phyloP scores from a whole-genome alignment of 1,140 invertebrate genomes.

The Drosophila micromelanica region DNA sequence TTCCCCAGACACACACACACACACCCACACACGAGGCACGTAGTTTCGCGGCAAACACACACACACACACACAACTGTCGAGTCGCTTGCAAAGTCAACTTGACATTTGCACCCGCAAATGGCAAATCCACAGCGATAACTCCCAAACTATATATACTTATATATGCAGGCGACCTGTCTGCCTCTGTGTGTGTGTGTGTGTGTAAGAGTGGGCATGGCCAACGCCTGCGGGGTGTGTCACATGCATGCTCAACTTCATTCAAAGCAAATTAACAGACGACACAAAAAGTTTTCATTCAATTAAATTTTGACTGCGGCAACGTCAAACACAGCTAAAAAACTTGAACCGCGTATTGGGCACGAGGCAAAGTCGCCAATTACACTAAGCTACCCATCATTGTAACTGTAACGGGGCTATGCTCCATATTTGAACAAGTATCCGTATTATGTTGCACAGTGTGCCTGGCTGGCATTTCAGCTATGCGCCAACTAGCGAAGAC shows the following conservation, averaged over 20 bases:
- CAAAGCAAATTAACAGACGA: constrained; percentile 77
- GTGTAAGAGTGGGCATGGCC: constrained; percentile 4
- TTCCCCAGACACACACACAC: constrained; percentile 24
- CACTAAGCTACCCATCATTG: constrained; percentile 23
- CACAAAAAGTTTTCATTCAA: constrained; percentile 79
- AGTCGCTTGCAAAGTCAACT: constrained; percentile 69
- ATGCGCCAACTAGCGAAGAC: constrained; percentile 31
- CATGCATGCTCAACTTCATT: constrained; percentile 70
- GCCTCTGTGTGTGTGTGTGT: neutral
- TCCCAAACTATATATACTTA: constrained; percentile 44
- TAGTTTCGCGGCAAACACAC: constrained; percentile 58
- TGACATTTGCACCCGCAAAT: constrained; percentile 80
- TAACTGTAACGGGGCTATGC: neutral
- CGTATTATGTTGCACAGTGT: constrained; percentile 19
- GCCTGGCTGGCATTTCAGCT: constrained; percentile 30
- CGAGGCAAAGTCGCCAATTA: constrained; percentile 18
- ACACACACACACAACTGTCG: constrained; percentile 17
- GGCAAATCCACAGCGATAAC: constrained; percentile 59
- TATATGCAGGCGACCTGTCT: constrained; percentile 35
- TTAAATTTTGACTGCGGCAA: constrained; percentile 64
- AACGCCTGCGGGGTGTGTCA: constrained; percentile 13
- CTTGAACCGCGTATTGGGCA: constrained; percentile 38
- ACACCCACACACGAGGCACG: constrained; percentile 34
- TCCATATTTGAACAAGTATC: neutral
- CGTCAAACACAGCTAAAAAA: constrained; percentile 24